Evolutionary conservation across 1,140 invertebrate species (phyloP).

Genomic region (Ridgeia piscesae): DNA sequence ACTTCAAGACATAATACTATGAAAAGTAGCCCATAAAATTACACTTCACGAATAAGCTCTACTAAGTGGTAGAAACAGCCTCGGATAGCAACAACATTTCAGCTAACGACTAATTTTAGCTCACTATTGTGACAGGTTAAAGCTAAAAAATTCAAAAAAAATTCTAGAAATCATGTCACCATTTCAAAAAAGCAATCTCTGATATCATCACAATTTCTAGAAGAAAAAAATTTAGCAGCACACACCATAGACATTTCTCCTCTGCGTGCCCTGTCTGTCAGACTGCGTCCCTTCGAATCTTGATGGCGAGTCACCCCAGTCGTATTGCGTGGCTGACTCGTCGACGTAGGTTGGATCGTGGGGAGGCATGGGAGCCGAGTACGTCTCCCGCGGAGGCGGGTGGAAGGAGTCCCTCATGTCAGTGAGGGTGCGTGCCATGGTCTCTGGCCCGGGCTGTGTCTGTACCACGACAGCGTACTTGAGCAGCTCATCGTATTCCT

Average conservation of each 20-base stretch:
- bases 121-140: no score
- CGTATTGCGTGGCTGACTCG: background rate
- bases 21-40: no score
- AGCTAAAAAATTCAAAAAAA: no score
- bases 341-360: background rate
- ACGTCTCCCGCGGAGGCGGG: slow-evolving; percentile 5
- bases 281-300: background rate
- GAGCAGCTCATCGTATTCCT: slow-evolving; percentile 52
- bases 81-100: no score
- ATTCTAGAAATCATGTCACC: no score
- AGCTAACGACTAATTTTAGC: no score
- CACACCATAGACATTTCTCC: background rate
- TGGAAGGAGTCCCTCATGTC: slow-evolving; percentile 36
- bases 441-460: slow-evolving; percentile 39
- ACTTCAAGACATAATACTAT: no score
- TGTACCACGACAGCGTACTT: slow-evolving; percentile 54
- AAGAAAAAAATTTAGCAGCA: background rate
- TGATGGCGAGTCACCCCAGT: background rate
- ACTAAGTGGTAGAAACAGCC: no score
- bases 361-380: background rate
- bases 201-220: background rate
- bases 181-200: no score
- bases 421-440: slow-evolving; percentile 34
- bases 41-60: no score
- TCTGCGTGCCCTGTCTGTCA: background rate